Evolutionary conservation across 1,140 invertebrate genomes (phyloP).

Genomic region (Drosophila grimshawi): DNA sequence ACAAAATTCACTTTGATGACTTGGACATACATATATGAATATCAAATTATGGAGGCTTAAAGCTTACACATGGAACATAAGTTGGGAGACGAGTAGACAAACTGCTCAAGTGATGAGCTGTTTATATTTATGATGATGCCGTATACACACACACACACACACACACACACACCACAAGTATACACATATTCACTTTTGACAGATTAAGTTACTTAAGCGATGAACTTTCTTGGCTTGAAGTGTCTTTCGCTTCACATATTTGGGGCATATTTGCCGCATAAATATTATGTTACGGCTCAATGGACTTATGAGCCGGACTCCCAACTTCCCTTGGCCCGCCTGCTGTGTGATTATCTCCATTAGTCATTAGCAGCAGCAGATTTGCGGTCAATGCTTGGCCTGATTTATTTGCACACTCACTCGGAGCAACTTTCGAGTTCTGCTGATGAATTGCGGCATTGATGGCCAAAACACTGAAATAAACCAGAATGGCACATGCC

Average conservation of each 20-base stretch:
- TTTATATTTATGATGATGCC: conserved; percentile 66
- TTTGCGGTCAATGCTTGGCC: conserved; percentile 27
- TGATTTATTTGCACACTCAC: conserved; percentile 35
- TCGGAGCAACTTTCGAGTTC: conserved; percentile 29
- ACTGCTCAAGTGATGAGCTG: conserved; percentile 62
- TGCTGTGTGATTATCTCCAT: conserved; percentile 62
- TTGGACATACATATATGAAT: conserved; percentile 68
- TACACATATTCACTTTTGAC: conserved; percentile 13
- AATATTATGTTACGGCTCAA: conserved; percentile 80
- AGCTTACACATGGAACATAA: conserved; percentile 47
- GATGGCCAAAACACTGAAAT: conserved; percentile 3
- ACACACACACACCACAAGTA: neutral
- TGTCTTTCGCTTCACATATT: conserved; percentile 40
- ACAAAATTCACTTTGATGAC: conserved; percentile 66
- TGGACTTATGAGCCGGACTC: conserved; percentile 47
- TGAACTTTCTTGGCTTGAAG: conserved; percentile 47
- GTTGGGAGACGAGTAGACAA: conserved; percentile 29
- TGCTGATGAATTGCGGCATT: conserved; percentile 56
- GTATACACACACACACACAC: conserved; percentile 20
- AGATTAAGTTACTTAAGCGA: conserved; percentile 60
- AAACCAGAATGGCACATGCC: conserved; percentile 17
- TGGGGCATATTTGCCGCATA: conserved; percentile 50
- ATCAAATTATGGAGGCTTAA: conserved; percentile 76
- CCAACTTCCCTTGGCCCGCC: conserved; percentile 5
- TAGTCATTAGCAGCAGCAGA: conserved; percentile 70